Conservation (phyloP, 2,888 invertebrate species). For the Congeria kusceri region DNA sequence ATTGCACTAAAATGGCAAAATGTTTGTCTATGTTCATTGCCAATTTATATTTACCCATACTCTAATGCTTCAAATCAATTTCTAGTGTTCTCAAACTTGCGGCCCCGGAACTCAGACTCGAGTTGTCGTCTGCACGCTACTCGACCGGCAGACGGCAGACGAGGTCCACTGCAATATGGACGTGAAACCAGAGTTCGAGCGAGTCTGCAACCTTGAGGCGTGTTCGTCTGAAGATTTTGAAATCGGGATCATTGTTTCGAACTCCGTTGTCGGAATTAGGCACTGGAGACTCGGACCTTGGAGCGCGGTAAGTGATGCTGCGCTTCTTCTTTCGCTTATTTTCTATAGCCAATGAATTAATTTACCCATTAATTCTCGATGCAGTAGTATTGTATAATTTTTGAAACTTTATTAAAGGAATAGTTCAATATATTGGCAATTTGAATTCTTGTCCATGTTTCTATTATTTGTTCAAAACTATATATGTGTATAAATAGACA, state of each 20-base stretch:
- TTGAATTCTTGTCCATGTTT: too few relatives aligned
- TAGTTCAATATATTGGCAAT: not conserved
- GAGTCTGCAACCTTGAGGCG: slow-evolving; percentile 63
- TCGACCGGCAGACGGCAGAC: slow-evolving; percentile 71
- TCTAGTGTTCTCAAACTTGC: slow-evolving; percentile 89
- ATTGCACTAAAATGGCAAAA: too few relatives aligned
- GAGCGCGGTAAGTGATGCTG: slow-evolving; percentile 84
- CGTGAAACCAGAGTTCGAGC: slow-evolving; percentile 60
- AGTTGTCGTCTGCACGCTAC: slow-evolving; percentile 88
- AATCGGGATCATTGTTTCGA: slow-evolving; percentile 75
- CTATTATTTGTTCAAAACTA: too few relatives aligned
- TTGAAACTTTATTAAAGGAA: not conserved
- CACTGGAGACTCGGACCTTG: slow-evolving; percentile 86
- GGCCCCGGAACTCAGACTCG: slow-evolving; percentile 88
- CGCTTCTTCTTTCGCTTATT: too few relatives aligned
- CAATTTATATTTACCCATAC: too few relatives aligned
- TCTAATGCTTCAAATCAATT: slow-evolving; percentile 82
- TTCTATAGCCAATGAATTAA: too few relatives aligned
- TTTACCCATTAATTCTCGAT: too few relatives aligned
- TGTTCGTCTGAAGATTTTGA: slow-evolving; percentile 72
- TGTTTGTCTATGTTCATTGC: too few relatives aligned
- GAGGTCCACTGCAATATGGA: slow-evolving; percentile 77
- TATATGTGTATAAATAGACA: too few relatives aligned
- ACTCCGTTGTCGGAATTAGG: slow-evolving; percentile 75
- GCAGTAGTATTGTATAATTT: not conserved